Conservation (phyloP, 2,888 invertebrate genomes). For the Agrilus cyanescens region DNA sequence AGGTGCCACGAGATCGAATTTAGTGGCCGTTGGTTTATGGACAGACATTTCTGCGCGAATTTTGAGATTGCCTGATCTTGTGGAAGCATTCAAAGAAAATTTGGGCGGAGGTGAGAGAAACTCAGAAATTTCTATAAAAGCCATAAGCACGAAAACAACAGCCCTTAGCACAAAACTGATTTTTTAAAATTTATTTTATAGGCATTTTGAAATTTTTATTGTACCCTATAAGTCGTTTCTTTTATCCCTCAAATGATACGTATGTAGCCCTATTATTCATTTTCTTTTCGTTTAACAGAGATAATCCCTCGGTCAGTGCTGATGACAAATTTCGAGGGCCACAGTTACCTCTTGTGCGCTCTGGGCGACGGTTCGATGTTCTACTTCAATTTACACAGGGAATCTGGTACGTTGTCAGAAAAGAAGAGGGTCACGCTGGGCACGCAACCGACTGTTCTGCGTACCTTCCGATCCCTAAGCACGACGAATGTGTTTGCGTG, state of each 20-base stretch:
- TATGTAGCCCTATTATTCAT: no score
- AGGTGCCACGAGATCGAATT: conserved; percentile 48
- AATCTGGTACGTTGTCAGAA: conserved; percentile 64
- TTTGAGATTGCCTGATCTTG: conserved; percentile 67
- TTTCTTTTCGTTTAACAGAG: conserved; percentile 44
- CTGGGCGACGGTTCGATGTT: conserved; percentile 96
- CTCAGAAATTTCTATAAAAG: conserved; percentile 3
- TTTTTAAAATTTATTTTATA: no score
- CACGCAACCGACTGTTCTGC: conserved; percentile 89
- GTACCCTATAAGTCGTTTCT: no score
- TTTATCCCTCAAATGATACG: no score
- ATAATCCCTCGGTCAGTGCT: conserved; percentile 94
- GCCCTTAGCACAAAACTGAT: no score
- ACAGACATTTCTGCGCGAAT: conserved; percentile 90
- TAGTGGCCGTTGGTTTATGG: conserved; percentile 93
- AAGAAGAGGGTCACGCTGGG: conserved; percentile 94
- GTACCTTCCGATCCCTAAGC: conserved; percentile 78
- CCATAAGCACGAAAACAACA: no score
- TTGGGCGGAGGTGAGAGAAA: conserved; percentile 73
- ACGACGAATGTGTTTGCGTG: conserved; percentile 98
- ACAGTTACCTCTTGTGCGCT: conserved; percentile 81
- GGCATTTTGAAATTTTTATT: no score
- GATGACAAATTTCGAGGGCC: conserved; percentile 87
- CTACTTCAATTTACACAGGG: conserved; percentile 78
- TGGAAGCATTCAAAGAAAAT: conserved; percentile 74